Evolutionary conservation across 2,113 vertebrate genomes (phyloP).

Genomic region (Sardina pilchardus): DNA sequence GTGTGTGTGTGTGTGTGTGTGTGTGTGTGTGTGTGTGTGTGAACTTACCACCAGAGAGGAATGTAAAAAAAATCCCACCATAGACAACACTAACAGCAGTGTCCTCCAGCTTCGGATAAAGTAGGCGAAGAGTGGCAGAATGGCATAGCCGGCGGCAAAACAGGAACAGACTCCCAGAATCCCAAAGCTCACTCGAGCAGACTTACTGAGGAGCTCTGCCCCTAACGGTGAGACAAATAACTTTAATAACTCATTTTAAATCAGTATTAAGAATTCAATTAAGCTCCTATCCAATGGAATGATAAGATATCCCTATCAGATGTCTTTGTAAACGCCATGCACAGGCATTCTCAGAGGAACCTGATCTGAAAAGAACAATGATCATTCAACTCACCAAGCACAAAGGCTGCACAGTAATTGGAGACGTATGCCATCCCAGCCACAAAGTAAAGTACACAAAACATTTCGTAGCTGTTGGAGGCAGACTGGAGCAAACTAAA

Average conservation of each 20-base stretch:
- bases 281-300: neutral
- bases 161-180: slow-evolving; percentile 35
- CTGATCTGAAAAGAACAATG: neutral
- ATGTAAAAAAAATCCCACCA: slow-evolving; percentile 41
- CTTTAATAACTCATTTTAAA: no score
- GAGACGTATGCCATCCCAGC: slow-evolving; percentile 38
- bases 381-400: slow-evolving; percentile 29
- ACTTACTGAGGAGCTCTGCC: slow-evolving; percentile 42
- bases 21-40: neutral
- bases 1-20: no score
- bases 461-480: slow-evolving; percentile 43
- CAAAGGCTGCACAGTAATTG: slow-evolving; percentile 44
- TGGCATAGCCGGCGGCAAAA: slow-evolving; percentile 42
- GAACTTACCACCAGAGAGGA: slow-evolving; percentile 54
- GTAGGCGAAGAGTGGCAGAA: slow-evolving; percentile 47
- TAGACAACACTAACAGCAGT: slow-evolving; percentile 31
- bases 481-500: slow-evolving; percentile 31
- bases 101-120: slow-evolving; percentile 43
- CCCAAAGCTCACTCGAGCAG: slow-evolving; percentile 23
- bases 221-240: slow-evolving; percentile 25
- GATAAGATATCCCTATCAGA: neutral
- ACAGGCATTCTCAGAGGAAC: neutral
- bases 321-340: no score
- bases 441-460: slow-evolving; percentile 42
- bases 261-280: neutral